Base-by-base conservation (phyloP, 2,888 invertebrate species). In the Drosophila rubida region DNA sequence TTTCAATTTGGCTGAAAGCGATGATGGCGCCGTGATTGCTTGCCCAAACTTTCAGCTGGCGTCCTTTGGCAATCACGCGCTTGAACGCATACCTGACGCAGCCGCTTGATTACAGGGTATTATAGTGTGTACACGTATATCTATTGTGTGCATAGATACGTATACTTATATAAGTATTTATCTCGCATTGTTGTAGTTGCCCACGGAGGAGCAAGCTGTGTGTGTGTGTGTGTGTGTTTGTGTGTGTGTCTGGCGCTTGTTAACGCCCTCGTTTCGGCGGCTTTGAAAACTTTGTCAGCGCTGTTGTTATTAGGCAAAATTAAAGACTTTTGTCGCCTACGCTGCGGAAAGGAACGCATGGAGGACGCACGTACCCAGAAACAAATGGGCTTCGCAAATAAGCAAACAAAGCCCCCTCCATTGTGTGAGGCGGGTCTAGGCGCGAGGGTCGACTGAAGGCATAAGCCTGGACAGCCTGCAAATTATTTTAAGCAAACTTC, bases 321-420 rank as follows among this genome's bases (percentile, higher is more conserved):
- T 83, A 83, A 83, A 83, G 82, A 81, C 82, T 81, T 87, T 87
- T 85, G 76, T 81, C 85, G 82, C 71, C 85, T 72, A 62, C 74
- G n/a, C 85, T 72, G 60, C 19, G 19, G 1, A 19, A 19, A 1
- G 19, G 2, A 19, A 19, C 77, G 73, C 32, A 35, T 37, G 25
- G 61, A 48, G 61, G 32, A 63, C 58, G 50, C 59, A 69, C 77
- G 66, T 70, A 80, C 67, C 75, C 80, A 65, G 65, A 85, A 87
- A 87, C 82, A 83, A 85, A 85, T 85, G 87, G 88, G 87, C 71
- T 87, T 69, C 71, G 82, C 75, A 87, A 83, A 86, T 86, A 84
- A 71, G 80, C 75, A 87, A 82, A 87, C 82, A 87, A 85, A 65
- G 74, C 64, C 64, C 35, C 70, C 41, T 9, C 2, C 22, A 30